Evolutionary conservation across 2,888 invertebrate species (phyloP).

Genomic region (Leptopilina syphax): DNA sequence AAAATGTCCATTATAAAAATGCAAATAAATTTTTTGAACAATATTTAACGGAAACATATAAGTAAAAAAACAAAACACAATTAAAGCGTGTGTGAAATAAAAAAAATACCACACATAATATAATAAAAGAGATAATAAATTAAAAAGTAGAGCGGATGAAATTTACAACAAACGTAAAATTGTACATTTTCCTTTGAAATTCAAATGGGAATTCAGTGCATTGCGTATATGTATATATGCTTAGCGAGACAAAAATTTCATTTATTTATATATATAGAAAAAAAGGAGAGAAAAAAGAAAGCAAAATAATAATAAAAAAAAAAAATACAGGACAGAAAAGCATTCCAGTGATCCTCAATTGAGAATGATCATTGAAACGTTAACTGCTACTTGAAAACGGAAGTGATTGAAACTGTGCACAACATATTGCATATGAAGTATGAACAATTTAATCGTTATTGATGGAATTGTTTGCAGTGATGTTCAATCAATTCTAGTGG

Average conservation of each 20-base stretch:
- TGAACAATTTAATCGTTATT: constrained; percentile 31
- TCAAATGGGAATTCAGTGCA: background rate
- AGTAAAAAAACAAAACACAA: too few species aligned
- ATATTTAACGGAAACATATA: too few species aligned
- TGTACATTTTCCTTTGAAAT: background rate
- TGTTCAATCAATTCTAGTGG: constrained; percentile 23
- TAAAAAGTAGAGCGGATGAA: background rate
- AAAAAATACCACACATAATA: background rate
- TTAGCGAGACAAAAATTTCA: constrained; percentile 1
- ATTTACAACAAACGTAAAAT: background rate
- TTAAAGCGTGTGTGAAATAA: background rate
- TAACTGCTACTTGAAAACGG: constrained; percentile 25
- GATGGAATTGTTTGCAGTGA: constrained; percentile 25
- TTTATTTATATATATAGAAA: background rate
- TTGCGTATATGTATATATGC: background rate
- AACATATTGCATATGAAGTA: constrained; percentile 35
- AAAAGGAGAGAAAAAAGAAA: too few species aligned
- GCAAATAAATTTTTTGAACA: too few species aligned
- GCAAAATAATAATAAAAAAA: background rate
- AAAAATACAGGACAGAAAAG: background rate
- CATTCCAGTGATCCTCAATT: constrained; percentile 2
- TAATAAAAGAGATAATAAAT: background rate
- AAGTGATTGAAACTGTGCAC: constrained; percentile 29
- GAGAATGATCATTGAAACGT: constrained; percentile 16
- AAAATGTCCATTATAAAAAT: too few species aligned